A percentile compares a stretch with the other conserved stretches of the same genome.
Conservation (phyloP, 2,888 invertebrate species). For the Germaria angustata region DNA sequence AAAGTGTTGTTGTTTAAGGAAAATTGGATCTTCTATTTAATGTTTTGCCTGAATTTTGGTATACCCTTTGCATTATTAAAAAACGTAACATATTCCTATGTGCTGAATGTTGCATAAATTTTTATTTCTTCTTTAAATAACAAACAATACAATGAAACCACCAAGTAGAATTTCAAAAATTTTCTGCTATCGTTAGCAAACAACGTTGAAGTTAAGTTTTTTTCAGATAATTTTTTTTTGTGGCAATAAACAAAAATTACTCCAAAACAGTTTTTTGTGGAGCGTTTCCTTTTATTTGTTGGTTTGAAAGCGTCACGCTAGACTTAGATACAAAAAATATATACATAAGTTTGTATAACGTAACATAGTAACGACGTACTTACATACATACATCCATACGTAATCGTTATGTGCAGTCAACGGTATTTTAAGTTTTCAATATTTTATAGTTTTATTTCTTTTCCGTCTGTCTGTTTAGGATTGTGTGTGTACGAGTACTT, state of each 20-base stretch:
- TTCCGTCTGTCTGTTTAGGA: not conserved
- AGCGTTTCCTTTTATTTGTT: not conserved
- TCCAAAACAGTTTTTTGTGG: not conserved
- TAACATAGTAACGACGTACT: slow-evolving; percentile 53
- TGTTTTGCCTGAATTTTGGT: no score
- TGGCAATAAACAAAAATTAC: slow-evolving; percentile 15
- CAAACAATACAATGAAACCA: not conserved
- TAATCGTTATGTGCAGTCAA: slow-evolving; percentile 47
- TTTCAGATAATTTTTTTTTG: not conserved
- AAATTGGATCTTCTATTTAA: no score
- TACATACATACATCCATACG: slow-evolving; percentile 6
- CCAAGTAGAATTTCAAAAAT: slow-evolving; percentile 21
- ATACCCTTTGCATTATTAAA: not conserved
- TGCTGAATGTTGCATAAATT: not conserved
- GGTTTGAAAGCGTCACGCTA: slow-evolving; percentile 56
- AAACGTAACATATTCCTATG: not conserved
- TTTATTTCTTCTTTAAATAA: not conserved
- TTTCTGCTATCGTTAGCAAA: slow-evolving; percentile 12
- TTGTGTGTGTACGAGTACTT: not conserved
- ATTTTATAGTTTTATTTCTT: not conserved
- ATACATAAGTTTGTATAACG: slow-evolving; percentile 13
- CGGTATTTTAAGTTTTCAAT: slow-evolving; percentile 18
- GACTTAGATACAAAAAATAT: slow-evolving; percentile 8
- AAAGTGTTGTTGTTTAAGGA: no score
- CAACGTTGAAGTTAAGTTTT: not conserved